These are phyloP conservation scores for Pangasius larnaudii DNA, from an alignment of 2,797 vertebrate species.

Conservation along the genomic window DNA sequence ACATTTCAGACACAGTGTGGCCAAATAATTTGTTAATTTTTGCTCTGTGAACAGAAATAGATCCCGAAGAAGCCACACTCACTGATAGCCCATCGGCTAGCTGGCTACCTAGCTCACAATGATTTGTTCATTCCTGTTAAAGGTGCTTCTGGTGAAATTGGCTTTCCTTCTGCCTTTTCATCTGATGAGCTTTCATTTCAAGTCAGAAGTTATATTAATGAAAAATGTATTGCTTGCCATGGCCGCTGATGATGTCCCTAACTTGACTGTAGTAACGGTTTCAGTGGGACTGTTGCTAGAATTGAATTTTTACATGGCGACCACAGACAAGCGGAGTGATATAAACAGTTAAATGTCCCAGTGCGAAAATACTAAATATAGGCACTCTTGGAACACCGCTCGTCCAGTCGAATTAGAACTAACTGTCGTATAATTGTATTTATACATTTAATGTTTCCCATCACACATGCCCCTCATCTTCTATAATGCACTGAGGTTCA, in stretches of 20 bases:
- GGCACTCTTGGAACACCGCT: background rate
- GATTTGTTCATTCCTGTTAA: background rate
- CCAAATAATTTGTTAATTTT: background rate
- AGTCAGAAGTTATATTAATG: background rate
- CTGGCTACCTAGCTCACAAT: background rate
- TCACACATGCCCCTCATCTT: conserved; percentile 25
- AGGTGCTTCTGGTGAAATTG: background rate
- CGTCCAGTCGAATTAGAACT: background rate
- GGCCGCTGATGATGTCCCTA: background rate
- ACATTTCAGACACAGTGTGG: background rate
- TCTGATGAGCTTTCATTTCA: background rate
- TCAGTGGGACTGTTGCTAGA: background rate
- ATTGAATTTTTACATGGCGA: background rate
- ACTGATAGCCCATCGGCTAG: background rate
- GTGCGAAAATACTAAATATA: background rate
- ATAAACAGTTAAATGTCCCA: background rate
- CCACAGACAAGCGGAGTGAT: background rate
- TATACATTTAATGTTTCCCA: conserved; percentile 25
- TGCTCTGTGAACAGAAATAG: background rate
- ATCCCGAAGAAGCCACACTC: background rate
- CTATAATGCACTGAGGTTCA: background rate
- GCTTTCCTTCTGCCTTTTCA: background rate
- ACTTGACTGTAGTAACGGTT: background rate
- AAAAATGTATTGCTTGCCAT: no score
- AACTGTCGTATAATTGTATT: conserved; percentile 17